Conservation (phyloP, 2,888 invertebrate genomes). For the Torymus tubicola region DNA sequence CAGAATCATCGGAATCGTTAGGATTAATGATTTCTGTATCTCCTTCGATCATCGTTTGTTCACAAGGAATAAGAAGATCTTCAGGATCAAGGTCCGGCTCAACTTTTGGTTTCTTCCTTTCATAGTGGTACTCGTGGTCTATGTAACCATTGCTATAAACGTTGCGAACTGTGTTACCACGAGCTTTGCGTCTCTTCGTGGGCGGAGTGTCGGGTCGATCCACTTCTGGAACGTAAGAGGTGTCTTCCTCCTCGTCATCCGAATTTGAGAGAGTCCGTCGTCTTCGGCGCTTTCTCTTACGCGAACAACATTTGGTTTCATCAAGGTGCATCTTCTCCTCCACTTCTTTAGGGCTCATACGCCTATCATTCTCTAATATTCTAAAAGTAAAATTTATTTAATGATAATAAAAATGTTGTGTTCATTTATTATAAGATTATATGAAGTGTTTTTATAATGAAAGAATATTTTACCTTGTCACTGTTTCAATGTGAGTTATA, state of each 20-base stretch:
- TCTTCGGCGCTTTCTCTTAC: constrained; percentile 69
- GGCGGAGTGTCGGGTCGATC: constrained; percentile 56
- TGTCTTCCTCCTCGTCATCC: constrained; percentile 61
- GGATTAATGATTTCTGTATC: constrained; percentile 61
- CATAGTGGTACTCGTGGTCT: constrained; percentile 54
- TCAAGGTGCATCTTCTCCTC: constrained; percentile 71
- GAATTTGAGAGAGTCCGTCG: constrained; percentile 68
- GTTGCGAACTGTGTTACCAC: constrained; percentile 30
- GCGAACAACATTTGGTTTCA: constrained; percentile 71
- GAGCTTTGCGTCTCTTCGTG: constrained; percentile 59
- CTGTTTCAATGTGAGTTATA: constrained; percentile 79
- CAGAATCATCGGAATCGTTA: constrained; percentile 25
- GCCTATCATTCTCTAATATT: constrained; percentile 66
- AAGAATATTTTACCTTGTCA: constrained; percentile 66
- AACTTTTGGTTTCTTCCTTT: neutral
- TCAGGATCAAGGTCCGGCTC: constrained; percentile 41
- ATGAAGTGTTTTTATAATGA: constrained; percentile 9
- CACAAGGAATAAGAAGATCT: constrained; percentile 64
- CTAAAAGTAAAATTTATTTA: constrained; percentile 58
- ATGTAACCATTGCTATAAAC: constrained; percentile 56
- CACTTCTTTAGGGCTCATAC: constrained; percentile 64
- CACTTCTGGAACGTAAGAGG: constrained; percentile 46
- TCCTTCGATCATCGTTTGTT: constrained; percentile 70
- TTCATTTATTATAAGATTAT: neutral
- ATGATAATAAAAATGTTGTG: too few species aligned